phyloP scores from a whole-genome alignment of 2,888 invertebrate genomes.

The Athalia circularis region DNA sequence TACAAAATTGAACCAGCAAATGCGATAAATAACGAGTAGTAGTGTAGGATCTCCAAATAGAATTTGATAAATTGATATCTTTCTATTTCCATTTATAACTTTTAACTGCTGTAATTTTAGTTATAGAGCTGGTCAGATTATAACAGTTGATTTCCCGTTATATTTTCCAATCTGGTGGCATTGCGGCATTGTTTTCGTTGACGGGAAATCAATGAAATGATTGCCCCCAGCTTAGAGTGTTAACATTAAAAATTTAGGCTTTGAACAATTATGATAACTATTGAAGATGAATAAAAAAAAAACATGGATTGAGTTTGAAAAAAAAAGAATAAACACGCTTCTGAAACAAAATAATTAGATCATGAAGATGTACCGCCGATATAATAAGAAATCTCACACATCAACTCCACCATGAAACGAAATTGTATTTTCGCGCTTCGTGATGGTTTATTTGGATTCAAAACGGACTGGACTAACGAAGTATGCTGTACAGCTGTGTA shows the following conservation, averaged over 20 bases:
- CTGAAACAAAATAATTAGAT: not conserved
- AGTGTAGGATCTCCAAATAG: slow-evolving; percentile 39
- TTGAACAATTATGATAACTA: slow-evolving; percentile 23
- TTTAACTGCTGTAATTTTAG: slow-evolving; percentile 41
- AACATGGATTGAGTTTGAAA: not conserved
- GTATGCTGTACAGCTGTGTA: slow-evolving; percentile 17
- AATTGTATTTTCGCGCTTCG: not conserved
- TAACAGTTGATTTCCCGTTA: slow-evolving; percentile 24
- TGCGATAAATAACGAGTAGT: slow-evolving; percentile 28
- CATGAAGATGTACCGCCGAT: slow-evolving; percentile 18
- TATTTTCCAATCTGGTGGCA: not conserved
- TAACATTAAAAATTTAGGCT: slow-evolving; percentile 16
- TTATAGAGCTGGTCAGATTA: slow-evolving; percentile 15
- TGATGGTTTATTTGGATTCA: not conserved
- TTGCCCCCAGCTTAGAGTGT: slow-evolving; percentile 30
- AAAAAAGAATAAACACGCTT: not conserved
- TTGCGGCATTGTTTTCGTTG: slow-evolving; percentile 2
- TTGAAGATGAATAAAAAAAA: not conserved
- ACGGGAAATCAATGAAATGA: slow-evolving; percentile 15
- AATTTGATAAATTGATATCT: slow-evolving; percentile 46
- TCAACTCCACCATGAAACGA: not conserved
- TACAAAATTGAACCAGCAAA: not conserved
- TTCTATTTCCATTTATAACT: slow-evolving; percentile 43
- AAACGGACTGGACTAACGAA: not conserved
- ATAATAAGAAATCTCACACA: not conserved